Base-by-base conservation (phyloP, 2,888 invertebrate genomes). In the Eudasyphora cyanicolor region DNA sequence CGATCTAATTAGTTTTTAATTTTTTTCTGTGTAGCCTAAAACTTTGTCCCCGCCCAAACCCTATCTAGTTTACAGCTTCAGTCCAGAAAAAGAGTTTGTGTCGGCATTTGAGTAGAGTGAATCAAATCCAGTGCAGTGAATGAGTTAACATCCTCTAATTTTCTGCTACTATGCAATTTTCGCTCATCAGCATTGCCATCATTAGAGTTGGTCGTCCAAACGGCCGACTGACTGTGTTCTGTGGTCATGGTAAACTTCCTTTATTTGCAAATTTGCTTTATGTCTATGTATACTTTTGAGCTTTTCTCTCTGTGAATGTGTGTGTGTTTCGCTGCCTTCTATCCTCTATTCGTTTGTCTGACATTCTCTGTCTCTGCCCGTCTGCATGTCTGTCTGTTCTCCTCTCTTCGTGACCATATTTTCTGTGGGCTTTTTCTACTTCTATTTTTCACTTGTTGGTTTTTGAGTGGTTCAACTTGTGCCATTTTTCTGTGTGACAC, bases 191-290 rank as follows among this genome's bases (percentile, higher is more conserved):
- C 60, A 29, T 32, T 62, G 19, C 64, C 19, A 17, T 10, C 38
- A 17, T 32, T 29, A n/a, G 14, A 29, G 32, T n/a, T n/a, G n/a
- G n/a, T n/a, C n/a, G n/a, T n/a, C n/a, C n/a, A n/a, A n/a, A n/a
- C n/a, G n/a, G n/a, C n/a, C n/a, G n/a, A 29, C 27, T 17, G 17
- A 27, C 60, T 32, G 19, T 32, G 5, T n/a, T 38, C 5, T 64
- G 35, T 79, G 76, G 74, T 49, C 73, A 71, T 45, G 7, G 73
- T 42, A 84, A 81, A 81, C 81, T 84, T 84, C 81, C 84, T 84
- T 84, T 81, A 84, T 84, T 81, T 84, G 84, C 84, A 84, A 67
- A 84, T 81, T 84, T 84, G 78, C 81, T 84, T 81, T 79, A 62
- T 81, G 75, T 81, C 78, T 84, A 51, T 67, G 76, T 80, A 57